Conservation (phyloP, 2,888 invertebrate species). For the Netelia melanura region DNA sequence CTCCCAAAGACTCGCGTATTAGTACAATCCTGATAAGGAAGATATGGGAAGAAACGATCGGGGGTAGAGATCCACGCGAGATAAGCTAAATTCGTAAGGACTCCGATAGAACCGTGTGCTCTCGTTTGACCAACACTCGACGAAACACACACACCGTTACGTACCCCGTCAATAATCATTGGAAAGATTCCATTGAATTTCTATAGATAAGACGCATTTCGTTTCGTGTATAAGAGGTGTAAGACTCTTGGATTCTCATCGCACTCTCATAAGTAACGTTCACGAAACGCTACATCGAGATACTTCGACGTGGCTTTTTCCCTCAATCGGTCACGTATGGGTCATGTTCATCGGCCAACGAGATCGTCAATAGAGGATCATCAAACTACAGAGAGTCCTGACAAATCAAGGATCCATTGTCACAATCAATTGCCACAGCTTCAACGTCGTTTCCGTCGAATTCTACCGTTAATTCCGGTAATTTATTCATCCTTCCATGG, state of each 20-base stretch:
- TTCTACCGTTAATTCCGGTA: constrained; percentile 59
- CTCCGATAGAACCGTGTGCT: constrained; percentile 11
- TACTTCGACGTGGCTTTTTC: constrained; percentile 39
- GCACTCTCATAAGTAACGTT: constrained; percentile 37
- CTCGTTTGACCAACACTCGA: constrained; percentile 66
- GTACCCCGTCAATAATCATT: constrained; percentile 22
- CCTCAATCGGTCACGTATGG: constrained; percentile 66
- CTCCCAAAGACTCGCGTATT: neutral
- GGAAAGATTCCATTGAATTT: constrained; percentile 64
- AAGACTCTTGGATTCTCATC: constrained; percentile 12
- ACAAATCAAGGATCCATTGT: constrained; percentile 62
- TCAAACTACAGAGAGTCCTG: constrained; percentile 61
- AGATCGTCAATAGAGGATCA: constrained; percentile 62
- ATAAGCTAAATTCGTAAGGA: constrained; percentile 25
- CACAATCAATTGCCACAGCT: constrained; percentile 67
- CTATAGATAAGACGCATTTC: constrained; percentile 55
- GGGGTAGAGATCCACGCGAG: neutral
- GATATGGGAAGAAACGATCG: neutral
- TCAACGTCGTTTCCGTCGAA: constrained; percentile 65
- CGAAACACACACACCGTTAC: constrained; percentile 53
- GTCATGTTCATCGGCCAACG: constrained; percentile 63
- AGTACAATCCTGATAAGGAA: constrained; percentile 19
- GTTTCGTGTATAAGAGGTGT: constrained; percentile 55
- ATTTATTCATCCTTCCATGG: neutral
- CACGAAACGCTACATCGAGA: constrained; percentile 30